These are phyloP conservation scores for Caretta caretta DNA, from an alignment of 2,113 vertebrate genomes.

Conservation along the genomic window DNA sequence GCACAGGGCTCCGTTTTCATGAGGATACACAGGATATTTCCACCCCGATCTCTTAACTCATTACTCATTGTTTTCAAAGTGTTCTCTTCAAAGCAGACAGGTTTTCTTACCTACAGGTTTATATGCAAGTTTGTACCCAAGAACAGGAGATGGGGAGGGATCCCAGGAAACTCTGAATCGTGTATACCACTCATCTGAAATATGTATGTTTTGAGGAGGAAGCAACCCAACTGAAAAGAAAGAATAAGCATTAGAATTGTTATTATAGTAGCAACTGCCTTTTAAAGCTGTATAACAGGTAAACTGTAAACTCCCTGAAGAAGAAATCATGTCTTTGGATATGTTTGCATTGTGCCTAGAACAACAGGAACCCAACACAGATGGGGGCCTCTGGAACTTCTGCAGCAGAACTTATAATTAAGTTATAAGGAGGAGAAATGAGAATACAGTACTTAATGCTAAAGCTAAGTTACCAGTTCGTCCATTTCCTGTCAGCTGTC, in stretches of 20 bases:
- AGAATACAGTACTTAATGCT: background rate
- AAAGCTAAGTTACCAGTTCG: conserved; percentile 84
- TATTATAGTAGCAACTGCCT: background rate
- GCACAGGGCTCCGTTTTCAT: background rate
- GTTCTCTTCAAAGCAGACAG: background rate
- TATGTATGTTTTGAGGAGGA: conserved; percentile 92
- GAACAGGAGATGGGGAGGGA: conserved; percentile 88
- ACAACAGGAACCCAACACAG: background rate
- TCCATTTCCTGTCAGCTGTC: conserved; percentile 89
- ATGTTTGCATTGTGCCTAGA: background rate
- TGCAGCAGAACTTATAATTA: background rate
- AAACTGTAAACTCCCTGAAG: background rate
- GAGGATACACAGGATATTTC: background rate
- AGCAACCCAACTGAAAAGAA: conserved; percentile 87
- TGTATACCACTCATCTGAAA: conserved; percentile 99
- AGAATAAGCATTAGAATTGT: background rate
- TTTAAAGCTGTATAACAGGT: background rate
- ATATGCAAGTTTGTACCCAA: conserved; percentile 95
- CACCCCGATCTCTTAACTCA: background rate
- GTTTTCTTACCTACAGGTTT: conserved; percentile 88
- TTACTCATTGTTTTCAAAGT: background rate
- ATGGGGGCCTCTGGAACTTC: background rate
- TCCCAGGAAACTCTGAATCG: conserved; percentile 97
- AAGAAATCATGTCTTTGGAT: background rate
- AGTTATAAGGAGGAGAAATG: background rate